Evolutionary conservation across 2,797 vertebrate species (phyloP).

Genomic region (Novumbra hubbsi): DNA sequence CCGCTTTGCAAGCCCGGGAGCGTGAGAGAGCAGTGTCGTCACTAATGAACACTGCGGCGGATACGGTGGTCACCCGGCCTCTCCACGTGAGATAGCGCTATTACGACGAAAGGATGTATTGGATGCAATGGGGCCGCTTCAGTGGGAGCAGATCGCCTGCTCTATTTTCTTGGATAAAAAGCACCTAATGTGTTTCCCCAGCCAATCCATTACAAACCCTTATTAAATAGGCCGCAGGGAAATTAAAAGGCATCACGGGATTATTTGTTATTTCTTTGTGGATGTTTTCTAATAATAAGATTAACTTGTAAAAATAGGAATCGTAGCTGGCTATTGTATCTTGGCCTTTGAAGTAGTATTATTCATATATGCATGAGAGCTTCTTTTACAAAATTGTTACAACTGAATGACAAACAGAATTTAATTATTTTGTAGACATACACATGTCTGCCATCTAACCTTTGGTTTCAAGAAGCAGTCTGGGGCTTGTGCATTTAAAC

Average conservation of each 20-base stretch:
- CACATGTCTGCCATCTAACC: too few species aligned
- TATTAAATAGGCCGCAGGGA: background rate
- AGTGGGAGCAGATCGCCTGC: conserved; percentile 28
- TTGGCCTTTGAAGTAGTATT: too few species aligned
- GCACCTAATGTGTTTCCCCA: conserved; percentile 4
- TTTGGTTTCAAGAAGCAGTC: too few species aligned
- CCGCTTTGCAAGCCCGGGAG: conserved; percentile 29
- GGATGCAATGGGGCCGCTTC: conserved; percentile 24
- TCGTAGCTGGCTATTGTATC: too few species aligned
- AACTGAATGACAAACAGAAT: too few species aligned
- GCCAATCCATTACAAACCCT: conserved; percentile 18
- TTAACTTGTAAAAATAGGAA: too few species aligned
- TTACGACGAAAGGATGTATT: conserved; percentile 17
- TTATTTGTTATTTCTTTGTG: too few species aligned
- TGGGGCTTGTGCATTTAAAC: too few species aligned
- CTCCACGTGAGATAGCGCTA: conserved; percentile 50
- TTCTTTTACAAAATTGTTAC: too few species aligned
- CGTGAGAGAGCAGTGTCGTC: conserved; percentile 39
- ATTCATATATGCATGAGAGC: too few species aligned
- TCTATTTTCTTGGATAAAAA: conserved; percentile 36
- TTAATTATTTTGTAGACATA: too few species aligned
- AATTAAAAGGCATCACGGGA: background rate
- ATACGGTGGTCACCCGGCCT: conserved; percentile 44
- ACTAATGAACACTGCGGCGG: conserved; percentile 25
- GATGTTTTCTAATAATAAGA: too few species aligned